Conservation (phyloP, 2,113 vertebrate genomes). For the Albula glossodonta region DNA sequence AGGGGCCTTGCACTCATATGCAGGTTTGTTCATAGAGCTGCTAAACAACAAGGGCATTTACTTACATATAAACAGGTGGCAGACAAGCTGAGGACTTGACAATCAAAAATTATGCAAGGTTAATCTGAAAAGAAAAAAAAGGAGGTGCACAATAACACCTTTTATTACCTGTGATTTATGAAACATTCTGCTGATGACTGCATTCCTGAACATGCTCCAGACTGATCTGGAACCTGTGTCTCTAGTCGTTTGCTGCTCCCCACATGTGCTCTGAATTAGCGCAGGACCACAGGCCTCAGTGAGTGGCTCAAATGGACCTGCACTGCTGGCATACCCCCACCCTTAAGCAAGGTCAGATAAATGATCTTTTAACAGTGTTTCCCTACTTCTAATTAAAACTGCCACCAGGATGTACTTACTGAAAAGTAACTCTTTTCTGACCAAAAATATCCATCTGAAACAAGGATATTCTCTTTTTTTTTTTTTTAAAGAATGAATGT, state of each 20-base stretch:
- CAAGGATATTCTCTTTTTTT: neutral
- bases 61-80: slow-evolving; percentile 8
- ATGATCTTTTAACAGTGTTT: slow-evolving; percentile 7
- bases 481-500: neutral
- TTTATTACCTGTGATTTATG: slow-evolving; percentile 17
- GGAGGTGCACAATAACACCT: slow-evolving; percentile 12
- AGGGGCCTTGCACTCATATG: neutral
- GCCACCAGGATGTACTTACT: neutral
- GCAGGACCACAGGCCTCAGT: neutral
- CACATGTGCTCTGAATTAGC: slow-evolving; percentile 2
- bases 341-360: neutral
- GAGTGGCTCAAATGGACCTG: neutral
- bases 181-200: neutral
- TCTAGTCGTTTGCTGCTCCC: neutral
- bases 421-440: neutral
- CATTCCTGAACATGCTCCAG: slow-evolving; percentile 17
- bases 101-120: neutral
- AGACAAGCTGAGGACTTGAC: neutral
- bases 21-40: neutral
- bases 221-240: neutral
- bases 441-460: neutral
- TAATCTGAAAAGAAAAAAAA: neutral
- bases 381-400: neutral
- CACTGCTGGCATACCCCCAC: neutral
- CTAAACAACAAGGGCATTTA: neutral